Evolutionary conservation across 2,888 invertebrate species (phyloP).

Genomic region (Pachycephus smyrnensis): DNA sequence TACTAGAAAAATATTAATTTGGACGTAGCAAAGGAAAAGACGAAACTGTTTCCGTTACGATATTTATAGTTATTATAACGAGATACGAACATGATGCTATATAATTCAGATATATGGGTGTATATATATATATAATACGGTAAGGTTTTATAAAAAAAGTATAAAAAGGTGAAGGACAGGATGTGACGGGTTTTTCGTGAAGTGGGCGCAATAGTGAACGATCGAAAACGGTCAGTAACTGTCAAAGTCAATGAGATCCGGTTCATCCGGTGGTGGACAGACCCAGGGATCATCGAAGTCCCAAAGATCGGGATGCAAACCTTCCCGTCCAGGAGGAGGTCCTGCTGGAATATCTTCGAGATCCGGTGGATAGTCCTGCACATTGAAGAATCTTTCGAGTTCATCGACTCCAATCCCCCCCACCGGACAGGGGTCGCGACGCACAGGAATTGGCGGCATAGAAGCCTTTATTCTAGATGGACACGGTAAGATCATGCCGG

Average conservation of each 20-base stretch:
- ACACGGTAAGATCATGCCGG: slow-evolving; percentile 28
- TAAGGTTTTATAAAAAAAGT: background rate
- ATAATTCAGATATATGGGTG: slow-evolving; percentile 4
- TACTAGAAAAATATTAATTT: background rate
- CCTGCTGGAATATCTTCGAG: background rate
- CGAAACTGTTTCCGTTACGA: background rate
- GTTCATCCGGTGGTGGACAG: slow-evolving; percentile 21
- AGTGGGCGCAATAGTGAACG: background rate
- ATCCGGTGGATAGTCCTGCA: slow-evolving; percentile 39
- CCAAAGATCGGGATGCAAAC: slow-evolving; percentile 50
- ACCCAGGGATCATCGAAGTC: slow-evolving; percentile 55
- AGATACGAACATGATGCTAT: background rate
- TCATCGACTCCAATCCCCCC: slow-evolving; percentile 37
- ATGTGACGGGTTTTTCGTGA: background rate
- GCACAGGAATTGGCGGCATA: slow-evolving; percentile 32
- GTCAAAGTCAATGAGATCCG: slow-evolving; percentile 47
- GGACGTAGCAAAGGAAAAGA: background rate
- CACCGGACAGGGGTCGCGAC: slow-evolving; percentile 16
- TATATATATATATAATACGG: background rate
- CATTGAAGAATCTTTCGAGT: slow-evolving; percentile 50
- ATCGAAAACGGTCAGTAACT: slow-evolving; percentile 3
- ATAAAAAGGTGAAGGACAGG: background rate
- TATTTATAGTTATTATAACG: slow-evolving; percentile 1
- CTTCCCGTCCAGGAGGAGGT: slow-evolving; percentile 44
- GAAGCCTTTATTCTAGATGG: slow-evolving; percentile 39